A percentile compares a stretch with the other conserved stretches of the same genome.
phyloP scores from a whole-genome alignment of 2,113 vertebrate genomes.

The Collichthys lucidus region DNA sequence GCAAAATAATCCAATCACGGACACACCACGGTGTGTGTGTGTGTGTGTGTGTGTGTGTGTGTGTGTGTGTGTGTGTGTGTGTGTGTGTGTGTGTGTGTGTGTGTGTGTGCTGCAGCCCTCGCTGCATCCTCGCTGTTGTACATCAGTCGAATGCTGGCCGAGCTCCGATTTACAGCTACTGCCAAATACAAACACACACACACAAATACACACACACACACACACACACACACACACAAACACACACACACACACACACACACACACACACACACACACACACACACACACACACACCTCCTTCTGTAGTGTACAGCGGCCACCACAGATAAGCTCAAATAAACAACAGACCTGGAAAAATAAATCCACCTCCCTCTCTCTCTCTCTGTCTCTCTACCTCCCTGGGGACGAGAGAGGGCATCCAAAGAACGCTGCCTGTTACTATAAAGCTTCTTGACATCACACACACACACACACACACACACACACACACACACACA shows the following conservation, averaged over 20 bases:
- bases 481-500: no score
- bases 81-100: no score
- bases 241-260: slow-evolving; percentile 28
- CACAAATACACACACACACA: no score
- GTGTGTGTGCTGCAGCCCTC: slow-evolving; percentile 52
- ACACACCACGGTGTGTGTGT: slow-evolving; percentile 14
- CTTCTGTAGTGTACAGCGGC: slow-evolving; percentile 64
- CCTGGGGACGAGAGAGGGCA: slow-evolving; percentile 65
- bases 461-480: slow-evolving; percentile 45
- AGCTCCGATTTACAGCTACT: slow-evolving; percentile 71
- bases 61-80: no score
- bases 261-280: slow-evolving; percentile 31
- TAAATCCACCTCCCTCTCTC: slow-evolving; percentile 65
- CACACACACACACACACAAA: no score
- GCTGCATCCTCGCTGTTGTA: slow-evolving; percentile 62
- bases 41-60: no score
- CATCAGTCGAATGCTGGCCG: slow-evolving; percentile 68
- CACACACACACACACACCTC: slow-evolving; percentile 50
- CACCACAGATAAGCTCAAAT: slow-evolving; percentile 78
- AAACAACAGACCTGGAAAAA: slow-evolving; percentile 78
- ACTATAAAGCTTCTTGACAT: slow-evolving; percentile 74
- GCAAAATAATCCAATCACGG: slow-evolving; percentile 63
- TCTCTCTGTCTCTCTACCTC: neutral
- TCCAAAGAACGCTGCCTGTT: slow-evolving; percentile 66
- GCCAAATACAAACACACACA: slow-evolving; percentile 37